A percentile compares a stretch with the other conserved stretches of the same genome.
Evolutionary conservation across 2,888 invertebrate genomes (phyloP).

Genomic region (Sicus ferrugineus): DNA sequence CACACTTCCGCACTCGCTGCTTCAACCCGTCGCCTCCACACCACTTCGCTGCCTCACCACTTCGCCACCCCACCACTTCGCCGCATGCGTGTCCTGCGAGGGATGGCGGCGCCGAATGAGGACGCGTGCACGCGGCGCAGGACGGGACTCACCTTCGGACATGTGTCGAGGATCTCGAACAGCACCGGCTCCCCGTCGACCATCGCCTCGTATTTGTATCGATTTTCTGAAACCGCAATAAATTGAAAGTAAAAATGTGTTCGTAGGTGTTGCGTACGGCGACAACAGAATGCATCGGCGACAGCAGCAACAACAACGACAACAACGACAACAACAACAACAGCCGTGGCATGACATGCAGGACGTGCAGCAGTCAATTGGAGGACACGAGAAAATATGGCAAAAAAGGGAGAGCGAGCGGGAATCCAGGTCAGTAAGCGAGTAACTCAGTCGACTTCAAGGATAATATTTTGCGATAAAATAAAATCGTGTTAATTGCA

Average conservation of each 20-base stretch:
- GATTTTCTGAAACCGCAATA: conserved; percentile 74
- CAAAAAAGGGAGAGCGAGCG: background rate
- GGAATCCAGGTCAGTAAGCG: background rate
- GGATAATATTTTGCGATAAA: too few species aligned
- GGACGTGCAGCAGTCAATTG: too few species aligned
- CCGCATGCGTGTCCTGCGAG: background rate
- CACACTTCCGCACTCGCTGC: background rate
- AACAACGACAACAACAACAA: too few species aligned
- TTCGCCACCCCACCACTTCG: background rate
- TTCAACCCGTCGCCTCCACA: background rate
- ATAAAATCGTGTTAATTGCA: too few species aligned
- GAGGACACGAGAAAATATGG: too few species aligned
- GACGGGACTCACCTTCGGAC: conserved; percentile 67
- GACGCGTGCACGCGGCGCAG: background rate
- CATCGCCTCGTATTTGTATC: conserved; percentile 88
- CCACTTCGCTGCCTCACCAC: background rate
- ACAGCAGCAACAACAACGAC: too few species aligned
- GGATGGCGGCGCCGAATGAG: background rate
- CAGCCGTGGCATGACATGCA: too few species aligned
- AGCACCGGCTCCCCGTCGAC: conserved; percentile 89
- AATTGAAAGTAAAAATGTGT: background rate
- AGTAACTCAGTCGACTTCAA: too few species aligned
- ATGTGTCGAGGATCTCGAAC: conserved; percentile 90
- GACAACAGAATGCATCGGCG: background rate
- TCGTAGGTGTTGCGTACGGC: background rate